Evolutionary conservation across 2,888 invertebrate genomes (phyloP).

Genomic region (Leptopilina drosophilae): DNA sequence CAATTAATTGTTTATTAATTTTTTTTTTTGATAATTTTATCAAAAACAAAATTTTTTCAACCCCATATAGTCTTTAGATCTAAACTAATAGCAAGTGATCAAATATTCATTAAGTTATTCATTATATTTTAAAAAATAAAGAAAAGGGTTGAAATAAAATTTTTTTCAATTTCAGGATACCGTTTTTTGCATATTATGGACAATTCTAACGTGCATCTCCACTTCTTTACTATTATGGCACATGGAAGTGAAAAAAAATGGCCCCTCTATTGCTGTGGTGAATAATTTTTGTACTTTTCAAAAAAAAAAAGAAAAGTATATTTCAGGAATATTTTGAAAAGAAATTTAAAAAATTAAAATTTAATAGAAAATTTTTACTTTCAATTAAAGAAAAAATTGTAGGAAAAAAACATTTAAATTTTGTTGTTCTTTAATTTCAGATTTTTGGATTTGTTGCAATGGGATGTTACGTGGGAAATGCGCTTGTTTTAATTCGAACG

Average conservation of each 20-base stretch:
- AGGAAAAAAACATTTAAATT: not conserved
- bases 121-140: no score
- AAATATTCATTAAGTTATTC: no score
- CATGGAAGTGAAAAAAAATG: conserved; percentile 25
- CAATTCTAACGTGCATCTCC: not conserved
- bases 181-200: conserved; percentile 18
- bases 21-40: not conserved
- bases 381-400: not conserved
- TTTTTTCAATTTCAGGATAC: not conserved
- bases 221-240: conserved; percentile 23
- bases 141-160: not conserved
- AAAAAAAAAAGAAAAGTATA: no score
- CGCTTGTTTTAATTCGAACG: conserved; percentile 13
- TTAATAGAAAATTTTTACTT: not conserved
- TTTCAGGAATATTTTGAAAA: not conserved
- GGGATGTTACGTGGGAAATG: conserved; percentile 30
- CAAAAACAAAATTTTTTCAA: not conserved
- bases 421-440: not conserved
- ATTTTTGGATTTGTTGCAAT: conserved; percentile 28
- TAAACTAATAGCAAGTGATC: no score
- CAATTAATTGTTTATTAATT: no score
- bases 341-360: not conserved
- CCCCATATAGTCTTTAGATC: no score
- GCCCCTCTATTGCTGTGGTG: conserved; percentile 20
- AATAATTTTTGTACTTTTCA: not conserved